These are phyloP conservation scores for Amblyraja radiata DNA, from an alignment of 2,797 vertebrate species.

Conservation along the genomic window DNA sequence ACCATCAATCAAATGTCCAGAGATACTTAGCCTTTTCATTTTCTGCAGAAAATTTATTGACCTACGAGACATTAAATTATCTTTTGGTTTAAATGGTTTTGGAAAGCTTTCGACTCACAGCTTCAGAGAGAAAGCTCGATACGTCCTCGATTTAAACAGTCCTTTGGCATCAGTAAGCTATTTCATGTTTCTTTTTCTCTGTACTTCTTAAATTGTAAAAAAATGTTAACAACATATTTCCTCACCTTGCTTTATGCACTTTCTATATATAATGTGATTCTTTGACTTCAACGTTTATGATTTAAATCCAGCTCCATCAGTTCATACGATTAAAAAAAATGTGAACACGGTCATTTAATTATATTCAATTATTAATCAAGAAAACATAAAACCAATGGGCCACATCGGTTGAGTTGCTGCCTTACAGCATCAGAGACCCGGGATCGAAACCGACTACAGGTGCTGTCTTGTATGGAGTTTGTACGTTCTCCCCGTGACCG, in stretches of 20 bases:
- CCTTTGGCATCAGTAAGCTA: background rate
- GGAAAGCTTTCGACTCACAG: background rate
- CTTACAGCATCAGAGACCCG: no score
- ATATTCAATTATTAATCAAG: background rate
- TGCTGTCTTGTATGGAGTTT: no score
- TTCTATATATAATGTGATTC: background rate
- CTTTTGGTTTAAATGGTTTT: background rate
- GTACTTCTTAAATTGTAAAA: background rate
- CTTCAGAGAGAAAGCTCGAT: background rate
- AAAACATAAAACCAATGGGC: no score
- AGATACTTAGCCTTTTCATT: conserved; percentile 4
- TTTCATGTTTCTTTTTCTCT: background rate
- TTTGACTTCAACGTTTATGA: background rate
- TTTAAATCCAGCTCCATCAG: background rate
- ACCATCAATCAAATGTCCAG: background rate
- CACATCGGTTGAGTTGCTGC: no score
- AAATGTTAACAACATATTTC: background rate
- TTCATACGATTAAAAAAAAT: background rate
- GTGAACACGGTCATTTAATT: background rate
- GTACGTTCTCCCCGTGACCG: no score
- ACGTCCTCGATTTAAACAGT: background rate
- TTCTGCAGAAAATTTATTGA: background rate
- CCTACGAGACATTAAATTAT: background rate
- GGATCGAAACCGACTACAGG: no score
- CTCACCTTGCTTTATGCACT: background rate